Evolutionary conservation across 1,140 invertebrate species (phyloP), one percentile per base, ranked within the genome.

Genomic region (Eurosta solidaginis): DNA sequence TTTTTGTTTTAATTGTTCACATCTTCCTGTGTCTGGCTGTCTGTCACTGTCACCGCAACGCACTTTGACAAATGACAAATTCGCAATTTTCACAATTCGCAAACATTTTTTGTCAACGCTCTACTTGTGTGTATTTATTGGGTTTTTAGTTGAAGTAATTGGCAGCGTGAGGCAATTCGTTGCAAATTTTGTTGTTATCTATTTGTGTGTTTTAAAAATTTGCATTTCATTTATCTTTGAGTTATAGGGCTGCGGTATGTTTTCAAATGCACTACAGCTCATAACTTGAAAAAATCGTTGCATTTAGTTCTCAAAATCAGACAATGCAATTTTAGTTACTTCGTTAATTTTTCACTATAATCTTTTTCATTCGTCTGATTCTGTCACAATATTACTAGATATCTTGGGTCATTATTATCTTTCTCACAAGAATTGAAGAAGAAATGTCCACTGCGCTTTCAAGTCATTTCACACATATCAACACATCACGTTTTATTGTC

Each of bases 21-120:
- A 33, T 59, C 52, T 59, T 59, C 52, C 52, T 59, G 52, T n/a
- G n/a, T 59, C 52, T 59, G 52, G 52, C 52, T 59, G 52, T 59
- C 52, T 33, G 52, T 33, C 27, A 59, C 52, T 59, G 52, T 59
- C 52, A 59, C 25, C 52, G 22, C 52, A 59, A 25, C 33, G 33
- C 52, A 59, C 52, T 25, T 59, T 59, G 52, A 59, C 52, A 59
- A 59, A 59, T 59, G 52, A 59, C 27, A 59, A 59, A 59, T 59
- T 59, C 27, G 52, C 52, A 59, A 29, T 59, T 59, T 59, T 59
- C 52, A 22, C 52, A 59, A 27, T n/a, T n/a, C n/a, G n/a, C n/a
- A n/a, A n/a, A n/a, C n/a, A 27, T 29, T 59, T 59, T 59, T 33
- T 33, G 27, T 4, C 7, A 17, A 59, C 14, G 12, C 52, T 59